phyloP scores from a whole-genome alignment of 2,888 invertebrate genomes.

The Leptinotarsa tumamoca region DNA sequence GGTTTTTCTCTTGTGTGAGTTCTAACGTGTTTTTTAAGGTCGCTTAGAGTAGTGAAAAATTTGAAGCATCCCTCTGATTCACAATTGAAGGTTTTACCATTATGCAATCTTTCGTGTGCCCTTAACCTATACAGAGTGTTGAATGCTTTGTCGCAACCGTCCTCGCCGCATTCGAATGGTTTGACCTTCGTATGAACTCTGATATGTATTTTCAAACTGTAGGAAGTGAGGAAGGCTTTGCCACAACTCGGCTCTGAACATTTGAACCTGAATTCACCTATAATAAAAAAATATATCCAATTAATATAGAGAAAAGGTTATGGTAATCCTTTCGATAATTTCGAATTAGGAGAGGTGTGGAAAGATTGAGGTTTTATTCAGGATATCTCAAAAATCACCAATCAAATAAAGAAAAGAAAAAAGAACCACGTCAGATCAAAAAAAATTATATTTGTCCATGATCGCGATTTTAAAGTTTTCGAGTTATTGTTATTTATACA shows the following conservation, averaged over 20 bases:
- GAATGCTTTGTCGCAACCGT: constrained; percentile 91
- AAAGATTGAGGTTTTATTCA: too few relatives aligned
- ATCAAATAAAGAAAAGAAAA: too few relatives aligned
- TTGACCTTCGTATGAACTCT: constrained; percentile 93
- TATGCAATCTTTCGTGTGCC: constrained; percentile 93
- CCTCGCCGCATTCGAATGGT: constrained; percentile 88
- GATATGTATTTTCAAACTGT: constrained; percentile 94
- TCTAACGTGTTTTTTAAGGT: constrained; percentile 92
- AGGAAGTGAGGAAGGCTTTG: constrained; percentile 94
- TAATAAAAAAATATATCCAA: constrained; percentile 52
- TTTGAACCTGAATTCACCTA: constrained; percentile 95
- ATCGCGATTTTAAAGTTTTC: too few relatives aligned
- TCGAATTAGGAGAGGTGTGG: too few relatives aligned
- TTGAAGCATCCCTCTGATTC: constrained; percentile 85
- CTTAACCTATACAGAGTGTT: constrained; percentile 93
- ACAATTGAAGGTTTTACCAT: constrained; percentile 95
- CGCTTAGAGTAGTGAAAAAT: constrained; percentile 93
- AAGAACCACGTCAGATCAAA: too few relatives aligned
- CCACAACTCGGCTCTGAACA: constrained; percentile 89
- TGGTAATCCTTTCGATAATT: not conserved
- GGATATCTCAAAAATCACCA: too few relatives aligned
- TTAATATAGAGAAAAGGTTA: not conserved
- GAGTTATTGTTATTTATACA: too few relatives aligned
- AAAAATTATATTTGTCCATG: too few relatives aligned
- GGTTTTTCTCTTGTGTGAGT: constrained; percentile 93